A percentile compares a stretch with the other conserved stretches of the same genome.
These are phyloP conservation scores for Brachyrhaphis roseni DNA, from an alignment of 2,797 vertebrate species.

Conservation along the genomic window DNA sequence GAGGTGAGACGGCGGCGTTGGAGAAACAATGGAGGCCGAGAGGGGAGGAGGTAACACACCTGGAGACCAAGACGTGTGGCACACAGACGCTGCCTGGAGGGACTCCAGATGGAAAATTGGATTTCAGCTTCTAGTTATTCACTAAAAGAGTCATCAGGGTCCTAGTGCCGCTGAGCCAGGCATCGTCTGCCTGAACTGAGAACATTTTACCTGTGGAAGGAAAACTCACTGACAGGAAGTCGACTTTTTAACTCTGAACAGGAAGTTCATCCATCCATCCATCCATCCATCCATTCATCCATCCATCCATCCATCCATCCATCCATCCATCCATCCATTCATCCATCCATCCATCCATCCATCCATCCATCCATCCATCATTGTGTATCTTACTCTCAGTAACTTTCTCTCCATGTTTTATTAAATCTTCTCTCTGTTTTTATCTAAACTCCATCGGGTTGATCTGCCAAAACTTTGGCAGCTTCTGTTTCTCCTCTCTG, in stretches of 20 bases:
- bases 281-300: background rate
- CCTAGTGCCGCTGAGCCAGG: slow-evolving; percentile 14
- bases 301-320: background rate
- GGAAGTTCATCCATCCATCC: background rate
- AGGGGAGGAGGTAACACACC: slow-evolving; percentile 42
- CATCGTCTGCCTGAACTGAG: background rate
- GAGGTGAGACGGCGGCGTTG: slow-evolving; percentile 8
- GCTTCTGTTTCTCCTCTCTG: background rate
- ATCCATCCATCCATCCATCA: background rate
- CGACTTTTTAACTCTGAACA: background rate
- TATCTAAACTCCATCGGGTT: background rate
- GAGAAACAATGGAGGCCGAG: slow-evolving; percentile 63
- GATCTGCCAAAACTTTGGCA: background rate
- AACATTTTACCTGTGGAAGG: background rate
- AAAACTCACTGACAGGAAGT: background rate
- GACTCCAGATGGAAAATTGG: slow-evolving; percentile 33
- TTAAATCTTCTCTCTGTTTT: too few species aligned
- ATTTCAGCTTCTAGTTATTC: slow-evolving; percentile 36
- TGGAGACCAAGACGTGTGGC: slow-evolving; percentile 44
- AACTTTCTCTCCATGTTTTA: background rate
- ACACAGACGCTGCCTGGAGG: slow-evolving; percentile 35
- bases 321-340: too few species aligned
- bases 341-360: too few species aligned
- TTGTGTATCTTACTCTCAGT: background rate
- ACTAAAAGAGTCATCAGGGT: slow-evolving; percentile 23